Base-by-base conservation (phyloP, 2,113 vertebrate species). In the Eira barbara region DNA sequence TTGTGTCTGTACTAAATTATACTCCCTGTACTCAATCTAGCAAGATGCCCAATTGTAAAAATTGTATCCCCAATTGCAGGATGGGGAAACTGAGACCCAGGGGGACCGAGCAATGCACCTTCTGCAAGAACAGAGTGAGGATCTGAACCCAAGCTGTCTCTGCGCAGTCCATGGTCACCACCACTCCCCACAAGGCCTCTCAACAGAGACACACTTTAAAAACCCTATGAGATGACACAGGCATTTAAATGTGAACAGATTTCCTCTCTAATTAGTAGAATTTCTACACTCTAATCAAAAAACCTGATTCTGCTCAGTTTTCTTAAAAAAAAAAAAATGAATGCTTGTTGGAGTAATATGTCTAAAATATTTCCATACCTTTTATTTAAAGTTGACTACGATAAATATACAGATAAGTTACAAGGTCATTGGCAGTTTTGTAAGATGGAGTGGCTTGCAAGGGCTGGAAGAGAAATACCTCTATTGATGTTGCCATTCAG, bases 201-300 rank as follows among this genome's bases (percentile, higher is more conserved):
- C 11, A 0, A 15, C 4, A 27, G 34, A 87, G 74, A 59, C 55
- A 17, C 0, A 13, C 27, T 42, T 27, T 47, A 21, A 57, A 47
- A 85, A 10, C 52, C n/a, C 0, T 13, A 6, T 2, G 21, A 55
- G 29, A 55, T 3, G 2, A 55, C 9, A 34, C 0, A 11, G 20
- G 21, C 4, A 3, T 61, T 36, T 25, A 39, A 20, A 80, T 4
- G 14, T 3, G n/a, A 86, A 34, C 45, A 47, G 11, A 63, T 34
- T 45, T 86, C 18, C 42, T 10, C 63, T 29, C n/a, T 31, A 39
- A 61, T 31, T 36, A n/a, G 0, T 29, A 12, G 45, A 78, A 42
- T 90, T 55, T 73, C 39, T 69, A 23, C 82, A 45, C 49, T 34
- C 67, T 52, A 65, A 57, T 91, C 49, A 36, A 65, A 42, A 78